phyloP scores from a whole-genome alignment of 2,797 vertebrate genomes.

The Sebastes nivosus region DNA sequence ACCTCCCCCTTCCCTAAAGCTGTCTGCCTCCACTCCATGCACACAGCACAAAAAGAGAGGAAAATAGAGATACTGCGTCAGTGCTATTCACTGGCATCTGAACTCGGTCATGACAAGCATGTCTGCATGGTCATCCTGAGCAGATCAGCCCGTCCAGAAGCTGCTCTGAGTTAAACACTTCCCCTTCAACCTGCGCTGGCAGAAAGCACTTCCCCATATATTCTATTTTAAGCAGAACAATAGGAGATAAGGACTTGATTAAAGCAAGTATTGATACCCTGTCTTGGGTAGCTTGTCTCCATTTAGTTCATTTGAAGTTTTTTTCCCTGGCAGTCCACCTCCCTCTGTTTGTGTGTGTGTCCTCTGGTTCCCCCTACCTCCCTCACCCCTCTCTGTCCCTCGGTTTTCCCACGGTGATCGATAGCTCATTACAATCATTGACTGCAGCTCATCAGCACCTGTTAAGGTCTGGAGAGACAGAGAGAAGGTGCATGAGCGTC shows the following conservation, averaged over 20 bases:
- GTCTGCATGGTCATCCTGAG: constrained; percentile 73
- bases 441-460: constrained; percentile 84
- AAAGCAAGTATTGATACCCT: constrained; percentile 73
- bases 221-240: constrained; percentile 59
- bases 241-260: constrained; percentile 72
- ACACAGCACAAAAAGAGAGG: constrained; percentile 64
- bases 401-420: constrained; percentile 84
- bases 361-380: constrained; percentile 75
- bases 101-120: constrained; percentile 66
- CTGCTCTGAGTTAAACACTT: constrained; percentile 16
- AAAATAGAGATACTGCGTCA: constrained; percentile 81
- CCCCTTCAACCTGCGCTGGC: constrained; percentile 9
- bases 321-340: constrained; percentile 49
- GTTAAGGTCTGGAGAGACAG: constrained; percentile 76
- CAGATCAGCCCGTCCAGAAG: constrained; percentile 28
- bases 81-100: constrained; percentile 71
- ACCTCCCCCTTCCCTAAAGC: constrained; percentile 81
- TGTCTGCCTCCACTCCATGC: constrained; percentile 75
- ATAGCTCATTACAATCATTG: constrained; percentile 86
- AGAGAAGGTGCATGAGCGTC: constrained; percentile 57
- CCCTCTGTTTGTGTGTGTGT: constrained; percentile 64
- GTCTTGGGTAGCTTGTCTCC: constrained; percentile 70
- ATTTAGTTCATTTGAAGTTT: constrained; percentile 65
- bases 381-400: constrained; percentile 77
- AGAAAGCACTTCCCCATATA: constrained; percentile 36